A percentile compares a stretch with the other conserved stretches of the same genome.
phyloP scores from a whole-genome alignment of 2,113 vertebrate genomes.

The Myanophis thanlyinensis region DNA sequence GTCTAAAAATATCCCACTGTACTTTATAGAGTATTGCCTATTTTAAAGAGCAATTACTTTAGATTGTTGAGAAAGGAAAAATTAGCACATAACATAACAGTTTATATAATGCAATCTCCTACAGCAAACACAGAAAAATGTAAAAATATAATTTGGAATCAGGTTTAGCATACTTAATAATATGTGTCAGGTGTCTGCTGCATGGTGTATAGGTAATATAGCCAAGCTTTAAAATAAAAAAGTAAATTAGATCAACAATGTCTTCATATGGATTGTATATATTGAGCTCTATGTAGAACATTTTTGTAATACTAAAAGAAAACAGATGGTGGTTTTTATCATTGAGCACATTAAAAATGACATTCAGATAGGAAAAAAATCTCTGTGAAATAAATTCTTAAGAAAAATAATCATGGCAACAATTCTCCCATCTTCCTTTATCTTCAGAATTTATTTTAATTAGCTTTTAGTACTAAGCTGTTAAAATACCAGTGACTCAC shows the following conservation, averaged over 20 bases:
- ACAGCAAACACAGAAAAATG: conserved; percentile 63
- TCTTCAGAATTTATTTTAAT: conserved; percentile 78
- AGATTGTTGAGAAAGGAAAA: neutral
- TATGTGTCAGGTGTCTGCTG: conserved; percentile 82
- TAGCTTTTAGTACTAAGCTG: conserved; percentile 75
- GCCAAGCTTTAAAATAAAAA: conserved; percentile 69
- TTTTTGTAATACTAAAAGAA: conserved; percentile 82
- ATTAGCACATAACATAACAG: neutral
- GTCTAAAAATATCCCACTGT: conserved; percentile 29
- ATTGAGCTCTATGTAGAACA: conserved; percentile 78
- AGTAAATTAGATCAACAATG: conserved; percentile 76
- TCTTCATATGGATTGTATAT: conserved; percentile 70
- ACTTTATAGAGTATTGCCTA: conserved; percentile 38
- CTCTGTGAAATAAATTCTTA: conserved; percentile 81
- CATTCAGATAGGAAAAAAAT: conserved; percentile 79
- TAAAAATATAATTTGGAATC: conserved; percentile 73
- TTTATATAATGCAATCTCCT: conserved; percentile 56
- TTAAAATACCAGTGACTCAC: conserved; percentile 67
- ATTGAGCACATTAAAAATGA: conserved; percentile 81
- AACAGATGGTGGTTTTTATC: conserved; percentile 96
- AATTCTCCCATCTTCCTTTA: conserved; percentile 72
- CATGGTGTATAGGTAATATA: conserved; percentile 78
- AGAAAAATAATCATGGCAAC: conserved; percentile 69
- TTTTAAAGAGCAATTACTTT: conserved; percentile 56
- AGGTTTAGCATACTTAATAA: conserved; percentile 71